A percentile compares a stretch with the other conserved stretches of the same genome.
Evolutionary conservation across 2,888 invertebrate genomes (phyloP).

Genomic region (Eristalis pertinax): DNA sequence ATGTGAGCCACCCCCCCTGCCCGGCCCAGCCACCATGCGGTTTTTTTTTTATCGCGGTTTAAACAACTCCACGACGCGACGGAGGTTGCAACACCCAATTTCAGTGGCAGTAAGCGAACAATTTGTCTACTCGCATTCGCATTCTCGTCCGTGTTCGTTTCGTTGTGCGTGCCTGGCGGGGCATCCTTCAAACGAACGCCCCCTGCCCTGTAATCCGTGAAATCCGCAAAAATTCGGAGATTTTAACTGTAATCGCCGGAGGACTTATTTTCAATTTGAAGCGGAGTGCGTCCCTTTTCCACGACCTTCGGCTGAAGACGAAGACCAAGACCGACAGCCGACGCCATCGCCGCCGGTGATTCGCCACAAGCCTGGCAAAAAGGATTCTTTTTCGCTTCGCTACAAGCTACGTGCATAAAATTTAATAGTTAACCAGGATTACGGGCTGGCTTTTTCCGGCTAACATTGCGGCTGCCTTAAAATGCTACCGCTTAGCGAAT

Average conservation of each 20-base stretch:
- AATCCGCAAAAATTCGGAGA: slow-evolving; percentile 36
- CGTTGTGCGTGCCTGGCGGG: not conserved
- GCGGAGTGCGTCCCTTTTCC: not conserved
- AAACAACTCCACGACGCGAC: slow-evolving; percentile 10
- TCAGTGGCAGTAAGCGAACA: slow-evolving; percentile 10
- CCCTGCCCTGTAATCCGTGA: slow-evolving; percentile 14
- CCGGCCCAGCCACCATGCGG: not conserved
- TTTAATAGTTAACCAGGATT: slow-evolving; percentile 46
- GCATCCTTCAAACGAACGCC: not conserved
- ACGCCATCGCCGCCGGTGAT: slow-evolving; percentile 6
- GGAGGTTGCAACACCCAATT: slow-evolving; percentile 32
- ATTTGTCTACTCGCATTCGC: slow-evolving; percentile 8
- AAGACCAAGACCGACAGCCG: not conserved
- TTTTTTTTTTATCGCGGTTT: slow-evolving; percentile 29
- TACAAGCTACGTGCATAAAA: slow-evolving; percentile 34
- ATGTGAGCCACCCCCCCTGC: not conserved
- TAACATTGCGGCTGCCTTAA: not conserved
- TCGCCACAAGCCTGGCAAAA: slow-evolving; percentile 25
- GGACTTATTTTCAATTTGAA: slow-evolving; percentile 53
- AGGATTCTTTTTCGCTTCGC: slow-evolving; percentile 17
- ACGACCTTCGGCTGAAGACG: not conserved
- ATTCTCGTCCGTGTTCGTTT: not conserved
- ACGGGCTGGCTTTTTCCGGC: not conserved
- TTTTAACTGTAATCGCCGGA: slow-evolving; percentile 45
- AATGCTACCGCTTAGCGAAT: not conserved